Conservation (phyloP, 2,888 invertebrate species). For the Encarsia formosa region DNA sequence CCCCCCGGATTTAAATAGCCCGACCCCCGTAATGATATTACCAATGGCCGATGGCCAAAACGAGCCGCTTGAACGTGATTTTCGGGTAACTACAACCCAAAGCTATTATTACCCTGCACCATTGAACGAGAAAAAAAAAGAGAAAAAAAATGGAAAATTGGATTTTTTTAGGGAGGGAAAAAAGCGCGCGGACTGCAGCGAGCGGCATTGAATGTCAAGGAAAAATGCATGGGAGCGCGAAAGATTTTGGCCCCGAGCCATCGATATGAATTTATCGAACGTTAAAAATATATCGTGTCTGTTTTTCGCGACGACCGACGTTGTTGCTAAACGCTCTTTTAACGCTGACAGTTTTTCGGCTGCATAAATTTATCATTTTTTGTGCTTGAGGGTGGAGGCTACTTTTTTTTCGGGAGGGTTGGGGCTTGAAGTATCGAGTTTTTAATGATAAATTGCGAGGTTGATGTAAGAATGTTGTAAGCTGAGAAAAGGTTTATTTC, state of each 20-base stretch:
- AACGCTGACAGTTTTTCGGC: conserved; percentile 2
- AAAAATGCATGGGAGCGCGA: neutral
- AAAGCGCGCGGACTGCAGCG: neutral
- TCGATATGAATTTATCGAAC: conserved; percentile 22
- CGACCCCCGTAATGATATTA: conserved; percentile 23
- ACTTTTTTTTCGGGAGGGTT: too few relatives aligned
- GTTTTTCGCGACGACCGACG: neutral
- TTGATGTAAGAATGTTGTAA: too few relatives aligned
- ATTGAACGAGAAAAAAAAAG: too few relatives aligned
- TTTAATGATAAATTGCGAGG: too few relatives aligned
- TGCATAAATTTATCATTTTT: neutral
- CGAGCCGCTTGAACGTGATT: too few relatives aligned
- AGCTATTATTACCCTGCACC: too few relatives aligned
- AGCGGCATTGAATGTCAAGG: conserved; percentile 18
- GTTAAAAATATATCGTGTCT: conserved; percentile 13
- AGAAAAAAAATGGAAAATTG: too few relatives aligned
- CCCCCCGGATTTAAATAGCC: conserved; percentile 15
- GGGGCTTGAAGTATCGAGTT: too few relatives aligned
- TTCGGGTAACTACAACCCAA: too few relatives aligned
- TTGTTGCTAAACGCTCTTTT: conserved; percentile 1
- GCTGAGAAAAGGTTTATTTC: too few relatives aligned
- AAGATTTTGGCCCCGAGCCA: conserved; percentile 9
- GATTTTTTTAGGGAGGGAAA: neutral
- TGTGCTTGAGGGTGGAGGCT: too few relatives aligned
- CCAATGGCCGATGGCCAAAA: conserved; percentile 19